These are phyloP conservation scores for Caenorhabditis uteleia DNA, from an alignment of 2,888 invertebrate species.

Conservation along the genomic window DNA sequence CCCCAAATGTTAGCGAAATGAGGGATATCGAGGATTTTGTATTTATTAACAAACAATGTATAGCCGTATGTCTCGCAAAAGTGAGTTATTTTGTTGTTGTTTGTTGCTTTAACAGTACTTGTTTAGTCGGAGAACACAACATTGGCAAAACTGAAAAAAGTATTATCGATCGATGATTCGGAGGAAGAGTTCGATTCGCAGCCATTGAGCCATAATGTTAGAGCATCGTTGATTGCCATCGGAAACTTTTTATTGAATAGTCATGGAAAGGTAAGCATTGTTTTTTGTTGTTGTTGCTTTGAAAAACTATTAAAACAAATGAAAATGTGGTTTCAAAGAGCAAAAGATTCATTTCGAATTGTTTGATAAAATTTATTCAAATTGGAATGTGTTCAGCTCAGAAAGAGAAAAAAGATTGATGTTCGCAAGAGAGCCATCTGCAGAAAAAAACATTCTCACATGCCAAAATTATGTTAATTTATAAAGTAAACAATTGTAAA, in stretches of 20 bases:
- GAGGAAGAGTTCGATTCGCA: constrained; percentile 44
- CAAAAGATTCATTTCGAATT: too few relatives aligned
- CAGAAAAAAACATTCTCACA: too few relatives aligned
- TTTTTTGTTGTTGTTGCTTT: too few relatives aligned
- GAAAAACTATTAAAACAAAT: too few relatives aligned
- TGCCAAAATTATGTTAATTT: too few relatives aligned
- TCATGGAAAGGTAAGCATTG: constrained; percentile 49
- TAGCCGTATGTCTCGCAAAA: constrained; percentile 59
- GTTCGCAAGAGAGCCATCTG: too few relatives aligned
- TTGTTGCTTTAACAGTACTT: neutral
- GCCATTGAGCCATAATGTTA: constrained; percentile 64
- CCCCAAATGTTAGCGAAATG: too few relatives aligned
- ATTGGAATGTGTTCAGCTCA: too few relatives aligned
- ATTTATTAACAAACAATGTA: constrained; percentile 61
- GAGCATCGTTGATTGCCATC: constrained; percentile 57
- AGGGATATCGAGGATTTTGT: constrained; percentile 59
- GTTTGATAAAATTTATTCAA: too few relatives aligned
- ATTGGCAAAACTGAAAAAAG: constrained; percentile 30
- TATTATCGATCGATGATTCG: constrained; percentile 27
- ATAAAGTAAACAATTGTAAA: too few relatives aligned
- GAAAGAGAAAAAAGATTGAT: too few relatives aligned
- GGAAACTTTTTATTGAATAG: constrained; percentile 61
- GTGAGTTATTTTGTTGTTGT: constrained; percentile 21
- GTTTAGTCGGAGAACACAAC: constrained; percentile 45
- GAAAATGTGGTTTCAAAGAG: too few relatives aligned